phyloP scores from a whole-genome alignment of 1,140 invertebrate species.

The Drosophila pallidifrons region DNA sequence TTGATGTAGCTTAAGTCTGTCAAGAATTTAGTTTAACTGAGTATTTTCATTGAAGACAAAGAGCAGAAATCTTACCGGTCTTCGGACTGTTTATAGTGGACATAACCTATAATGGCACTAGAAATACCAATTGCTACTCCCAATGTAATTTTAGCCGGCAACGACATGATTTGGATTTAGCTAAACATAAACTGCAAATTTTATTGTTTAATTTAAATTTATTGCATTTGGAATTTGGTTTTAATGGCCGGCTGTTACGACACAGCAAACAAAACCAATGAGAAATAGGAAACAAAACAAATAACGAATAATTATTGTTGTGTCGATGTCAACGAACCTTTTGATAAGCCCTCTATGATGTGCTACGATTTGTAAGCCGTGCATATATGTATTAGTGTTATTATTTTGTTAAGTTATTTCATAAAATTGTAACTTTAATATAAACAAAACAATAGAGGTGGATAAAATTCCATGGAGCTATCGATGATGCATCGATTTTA shows the following conservation, averaged over 20 bases:
- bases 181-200: neutral
- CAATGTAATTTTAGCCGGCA: slow-evolving; percentile 63
- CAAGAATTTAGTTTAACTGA: neutral
- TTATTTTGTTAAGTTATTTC: slow-evolving; percentile 14
- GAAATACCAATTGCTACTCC: slow-evolving; percentile 78
- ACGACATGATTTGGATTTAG: slow-evolving; percentile 57
- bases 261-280: slow-evolving; percentile 30
- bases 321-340: neutral
- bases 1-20: slow-evolving; percentile 89
- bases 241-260: slow-evolving; percentile 43
- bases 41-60: neutral
- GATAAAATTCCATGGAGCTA: too few species aligned
- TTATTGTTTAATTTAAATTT: neutral
- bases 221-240: slow-evolving; percentile 2
- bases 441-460: too few species aligned
- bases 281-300: slow-evolving; percentile 39
- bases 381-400: neutral
- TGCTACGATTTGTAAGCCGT: neutral
- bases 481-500: too few species aligned
- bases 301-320: slow-evolving; percentile 6
- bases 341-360: neutral
- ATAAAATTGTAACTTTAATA: neutral
- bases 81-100: slow-evolving; percentile 88
- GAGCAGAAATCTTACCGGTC: slow-evolving; percentile 86
- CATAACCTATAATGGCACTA: slow-evolving; percentile 87